Percentiles rank a stretch among this genome's conserved stretches.
Evolutionary conservation across 2,888 invertebrate genomes (phyloP).

Genomic region (Ephialtes manifestator): DNA sequence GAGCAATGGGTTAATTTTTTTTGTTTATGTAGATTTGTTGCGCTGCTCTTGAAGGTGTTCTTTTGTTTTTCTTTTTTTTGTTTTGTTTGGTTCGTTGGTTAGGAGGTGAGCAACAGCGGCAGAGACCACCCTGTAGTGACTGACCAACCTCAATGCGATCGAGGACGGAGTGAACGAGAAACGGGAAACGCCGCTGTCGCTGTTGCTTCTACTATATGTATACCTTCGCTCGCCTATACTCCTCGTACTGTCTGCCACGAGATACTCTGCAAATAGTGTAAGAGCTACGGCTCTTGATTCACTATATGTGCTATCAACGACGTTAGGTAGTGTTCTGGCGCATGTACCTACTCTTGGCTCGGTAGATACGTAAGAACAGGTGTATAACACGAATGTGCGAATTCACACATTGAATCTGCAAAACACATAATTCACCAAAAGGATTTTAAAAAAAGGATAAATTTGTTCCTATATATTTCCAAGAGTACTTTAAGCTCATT

Average conservation of each 20-base stretch:
- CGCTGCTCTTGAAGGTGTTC: neutral
- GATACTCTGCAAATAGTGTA: constrained; percentile 45
- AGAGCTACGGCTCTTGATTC: constrained; percentile 19
- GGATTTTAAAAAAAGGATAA: neutral
- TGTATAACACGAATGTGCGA: neutral
- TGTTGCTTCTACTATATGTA: constrained; percentile 29
- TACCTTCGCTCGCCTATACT: constrained; percentile 26
- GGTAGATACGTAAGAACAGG: constrained; percentile 23
- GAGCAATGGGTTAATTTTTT: neutral
- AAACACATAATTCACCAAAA: neutral
- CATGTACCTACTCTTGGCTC: constrained; percentile 19
- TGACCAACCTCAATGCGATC: constrained; percentile 78
- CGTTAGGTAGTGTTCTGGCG: neutral
- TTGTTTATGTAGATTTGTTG: neutral
- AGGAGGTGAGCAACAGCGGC: constrained; percentile 21
- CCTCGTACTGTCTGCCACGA: constrained; percentile 24
- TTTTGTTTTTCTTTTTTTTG: no score
- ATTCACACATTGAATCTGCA: neutral
- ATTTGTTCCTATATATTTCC: no score
- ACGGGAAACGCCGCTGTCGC: constrained; percentile 72
- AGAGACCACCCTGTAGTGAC: constrained; percentile 70
- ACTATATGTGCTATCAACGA: constrained; percentile 10
- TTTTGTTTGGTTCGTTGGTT: constrained; percentile 14
- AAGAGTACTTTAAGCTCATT: no score
- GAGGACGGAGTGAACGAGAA: constrained; percentile 70